phyloP scores from a whole-genome alignment of 2,113 vertebrate species.

The Pangasianodon hypophthalmus region DNA sequence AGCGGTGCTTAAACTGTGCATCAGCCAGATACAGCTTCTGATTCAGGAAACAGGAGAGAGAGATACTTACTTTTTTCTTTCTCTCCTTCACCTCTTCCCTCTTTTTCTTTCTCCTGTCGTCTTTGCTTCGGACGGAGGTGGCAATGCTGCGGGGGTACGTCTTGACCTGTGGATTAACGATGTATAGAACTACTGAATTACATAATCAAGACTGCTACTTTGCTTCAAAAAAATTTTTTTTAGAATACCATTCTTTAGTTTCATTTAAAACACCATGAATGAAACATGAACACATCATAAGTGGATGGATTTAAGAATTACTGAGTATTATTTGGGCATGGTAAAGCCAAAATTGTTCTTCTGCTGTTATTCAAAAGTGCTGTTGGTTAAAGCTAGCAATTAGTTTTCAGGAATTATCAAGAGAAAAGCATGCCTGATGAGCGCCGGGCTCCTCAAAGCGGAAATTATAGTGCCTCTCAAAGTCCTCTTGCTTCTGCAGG shows the following conservation, averaged over 20 bases:
- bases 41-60: neutral
- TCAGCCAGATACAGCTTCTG: neutral
- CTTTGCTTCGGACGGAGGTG: constrained; percentile 84
- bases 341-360: neutral
- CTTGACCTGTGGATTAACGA: constrained; percentile 69
- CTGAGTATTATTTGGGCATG: neutral
- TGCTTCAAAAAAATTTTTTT: neutral
- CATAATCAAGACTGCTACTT: neutral
- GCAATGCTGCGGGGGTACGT: constrained; percentile 83
- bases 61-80: constrained; percentile 76
- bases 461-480: constrained; percentile 89
- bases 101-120: constrained; percentile 82
- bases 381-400: neutral
- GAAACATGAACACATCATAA: neutral
- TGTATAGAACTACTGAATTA: neutral
- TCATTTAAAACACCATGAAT: neutral
- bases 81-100: constrained; percentile 80
- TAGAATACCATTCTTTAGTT: neutral
- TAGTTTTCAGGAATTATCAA: neutral
- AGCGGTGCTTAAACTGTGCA: neutral
- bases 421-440: constrained; percentile 59
- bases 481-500: constrained; percentile 84
- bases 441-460: constrained; percentile 87
- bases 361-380: neutral
- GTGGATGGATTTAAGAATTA: neutral